A percentile compares a stretch with the other conserved stretches of the same genome.
These are phyloP conservation scores for Premnoplex brunnescens DNA, from an alignment of 2,797 vertebrate genomes.

Conservation along the genomic window DNA sequence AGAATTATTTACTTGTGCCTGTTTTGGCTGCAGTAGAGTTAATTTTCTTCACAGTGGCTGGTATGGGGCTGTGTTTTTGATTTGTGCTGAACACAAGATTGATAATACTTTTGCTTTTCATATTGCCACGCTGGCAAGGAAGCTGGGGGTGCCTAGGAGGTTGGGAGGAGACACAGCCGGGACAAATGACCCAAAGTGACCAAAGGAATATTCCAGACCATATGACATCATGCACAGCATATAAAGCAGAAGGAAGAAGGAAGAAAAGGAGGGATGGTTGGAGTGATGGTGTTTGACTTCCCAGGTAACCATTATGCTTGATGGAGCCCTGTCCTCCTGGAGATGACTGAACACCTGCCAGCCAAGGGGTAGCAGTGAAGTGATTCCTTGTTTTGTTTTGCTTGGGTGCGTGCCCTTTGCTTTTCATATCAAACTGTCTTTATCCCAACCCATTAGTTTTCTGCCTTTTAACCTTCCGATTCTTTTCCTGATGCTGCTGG, in stretches of 20 bases:
- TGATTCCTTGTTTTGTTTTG: not conserved
- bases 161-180: not conserved
- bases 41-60: not conserved
- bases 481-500: not conserved
- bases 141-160: rapidly evolving
- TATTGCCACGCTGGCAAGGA: rapidly evolving
- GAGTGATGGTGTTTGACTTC: not conserved
- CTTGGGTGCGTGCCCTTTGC: rapidly evolving
- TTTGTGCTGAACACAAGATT: not conserved
- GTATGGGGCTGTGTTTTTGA: not conserved
- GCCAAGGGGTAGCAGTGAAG: not conserved
- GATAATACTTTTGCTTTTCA: rapidly evolving
- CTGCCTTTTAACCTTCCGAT: not conserved
- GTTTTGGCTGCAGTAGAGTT: not conserved
- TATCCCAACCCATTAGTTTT: not conserved
- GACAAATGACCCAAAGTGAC: not conserved
- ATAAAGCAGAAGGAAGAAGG: not conserved
- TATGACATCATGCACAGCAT: not conserved
- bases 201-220: not conserved
- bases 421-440: not conserved
- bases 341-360: too few species aligned
- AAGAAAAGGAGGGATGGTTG: not conserved
- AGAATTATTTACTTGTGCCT: not conserved
- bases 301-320: not conserved
- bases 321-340: not conserved